phyloP scores from a whole-genome alignment of 1,140 invertebrate species.

The Lordiphosa clarofinis region DNA sequence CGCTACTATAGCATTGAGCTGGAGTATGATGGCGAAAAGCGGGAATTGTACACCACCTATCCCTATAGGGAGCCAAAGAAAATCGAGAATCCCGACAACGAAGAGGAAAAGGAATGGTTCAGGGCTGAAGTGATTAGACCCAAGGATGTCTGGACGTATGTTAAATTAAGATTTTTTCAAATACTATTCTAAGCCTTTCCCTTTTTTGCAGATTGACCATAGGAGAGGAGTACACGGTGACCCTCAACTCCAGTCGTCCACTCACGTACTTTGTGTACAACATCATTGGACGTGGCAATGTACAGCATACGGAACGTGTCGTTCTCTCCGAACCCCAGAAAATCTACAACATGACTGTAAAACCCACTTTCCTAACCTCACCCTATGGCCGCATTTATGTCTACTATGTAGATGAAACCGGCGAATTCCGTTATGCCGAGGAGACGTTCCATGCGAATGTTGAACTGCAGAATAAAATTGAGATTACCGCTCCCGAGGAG shows the following conservation, averaged over 20 bases:
- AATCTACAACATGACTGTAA: conserved; percentile 81
- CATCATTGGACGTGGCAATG: conserved; percentile 92
- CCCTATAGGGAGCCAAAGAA: conserved; percentile 68
- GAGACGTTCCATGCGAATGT: conserved; percentile 88
- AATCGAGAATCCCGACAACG: conserved; percentile 20
- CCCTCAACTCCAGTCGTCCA: conserved; percentile 89
- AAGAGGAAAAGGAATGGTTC: conserved; percentile 62
- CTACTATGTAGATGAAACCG: conserved; percentile 85
- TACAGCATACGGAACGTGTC: conserved; percentile 86
- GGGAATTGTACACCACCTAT: conserved; percentile 56
- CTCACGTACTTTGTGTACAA: conserved; percentile 89
- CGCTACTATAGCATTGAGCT: conserved; percentile 59
- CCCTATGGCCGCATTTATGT: conserved; percentile 89
- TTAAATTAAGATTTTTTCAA: background rate
- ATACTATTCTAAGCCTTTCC: background rate
- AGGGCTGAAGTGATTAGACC: conserved; percentile 35
- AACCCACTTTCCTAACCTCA: conserved; percentile 88
- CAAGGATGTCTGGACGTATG: conserved; percentile 48
- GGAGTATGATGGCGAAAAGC: conserved; percentile 47
- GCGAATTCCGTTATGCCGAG: conserved; percentile 91
- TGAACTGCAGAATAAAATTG: conserved; percentile 85
- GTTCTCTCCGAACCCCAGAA: conserved; percentile 68
- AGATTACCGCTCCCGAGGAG: conserved; percentile 74
- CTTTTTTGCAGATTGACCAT: conserved; percentile 81
- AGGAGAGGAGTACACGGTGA: conserved; percentile 87